These are phyloP conservation scores for Sebastes kiyomatsui DNA, from an alignment of 2,797 vertebrate genomes.

Conservation along the genomic window DNA sequence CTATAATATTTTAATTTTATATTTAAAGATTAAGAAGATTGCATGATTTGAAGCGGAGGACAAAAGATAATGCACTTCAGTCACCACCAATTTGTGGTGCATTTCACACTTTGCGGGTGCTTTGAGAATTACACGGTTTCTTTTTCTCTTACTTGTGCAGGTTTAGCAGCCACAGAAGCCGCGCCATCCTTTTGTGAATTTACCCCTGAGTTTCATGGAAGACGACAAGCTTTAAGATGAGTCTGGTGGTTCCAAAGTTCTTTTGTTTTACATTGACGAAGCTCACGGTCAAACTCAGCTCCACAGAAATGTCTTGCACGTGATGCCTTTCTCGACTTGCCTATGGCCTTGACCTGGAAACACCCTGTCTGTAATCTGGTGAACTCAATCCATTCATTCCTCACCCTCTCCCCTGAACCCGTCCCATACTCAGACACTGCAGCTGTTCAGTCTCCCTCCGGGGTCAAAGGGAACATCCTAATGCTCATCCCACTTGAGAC, in stretches of 20 bases:
- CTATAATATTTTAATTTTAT: neutral
- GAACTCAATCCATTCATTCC: constrained; percentile 36
- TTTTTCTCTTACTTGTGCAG: too few species aligned
- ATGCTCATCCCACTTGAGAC: constrained; percentile 61
- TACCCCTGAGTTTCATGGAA: neutral
- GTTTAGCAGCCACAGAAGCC: neutral
- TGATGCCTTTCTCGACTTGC: neutral
- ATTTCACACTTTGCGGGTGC: too few species aligned
- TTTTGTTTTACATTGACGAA: neutral
- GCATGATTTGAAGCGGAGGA: neutral
- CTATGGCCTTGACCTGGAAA: constrained; percentile 60
- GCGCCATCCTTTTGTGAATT: neutral
- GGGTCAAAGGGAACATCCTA: constrained; percentile 79
- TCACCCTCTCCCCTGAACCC: neutral
- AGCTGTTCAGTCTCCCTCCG: constrained; percentile 72
- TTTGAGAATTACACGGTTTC: too few species aligned
- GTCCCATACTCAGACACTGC: constrained; percentile 52
- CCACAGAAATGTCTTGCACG: neutral
- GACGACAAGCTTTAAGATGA: neutral
- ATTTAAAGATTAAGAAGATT: neutral
- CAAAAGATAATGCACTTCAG: neutral
- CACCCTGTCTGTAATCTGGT: constrained; percentile 37
- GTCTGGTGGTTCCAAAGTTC: neutral
- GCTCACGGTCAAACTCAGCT: neutral
- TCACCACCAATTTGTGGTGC: neutral